These are phyloP conservation scores for Streptopelia turtur DNA, from an alignment of 2,797 vertebrate genomes.

Conservation along the genomic window DNA sequence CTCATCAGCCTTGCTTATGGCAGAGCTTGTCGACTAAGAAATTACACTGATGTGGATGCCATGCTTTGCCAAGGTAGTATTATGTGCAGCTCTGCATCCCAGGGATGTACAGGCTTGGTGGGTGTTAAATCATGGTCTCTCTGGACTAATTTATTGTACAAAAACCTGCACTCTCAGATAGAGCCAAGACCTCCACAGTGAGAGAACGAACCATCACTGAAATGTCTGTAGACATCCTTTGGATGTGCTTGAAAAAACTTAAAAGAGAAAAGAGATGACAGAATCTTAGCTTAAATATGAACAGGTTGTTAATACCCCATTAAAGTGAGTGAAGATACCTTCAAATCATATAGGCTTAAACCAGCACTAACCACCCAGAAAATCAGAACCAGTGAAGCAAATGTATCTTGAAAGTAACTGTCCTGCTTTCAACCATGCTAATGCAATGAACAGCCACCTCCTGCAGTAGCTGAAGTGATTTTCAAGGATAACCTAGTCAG, in stretches of 20 bases:
- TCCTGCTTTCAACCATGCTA: not conserved
- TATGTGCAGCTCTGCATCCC: not conserved
- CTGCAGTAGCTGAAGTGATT: constrained; percentile 30
- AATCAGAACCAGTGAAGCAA: not conserved
- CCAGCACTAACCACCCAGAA: not conserved
- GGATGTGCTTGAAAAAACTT: not conserved
- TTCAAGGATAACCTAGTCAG: constrained; percentile 19
- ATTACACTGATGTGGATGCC: not conserved
- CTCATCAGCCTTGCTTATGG: not conserved
- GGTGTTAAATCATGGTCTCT: not conserved
- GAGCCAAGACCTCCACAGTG: not conserved
- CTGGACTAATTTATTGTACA: not conserved
- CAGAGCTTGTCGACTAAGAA: not conserved
- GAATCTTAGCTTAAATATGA: not conserved
- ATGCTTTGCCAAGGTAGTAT: not conserved
- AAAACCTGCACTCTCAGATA: rapidly evolving
- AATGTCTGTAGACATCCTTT: not conserved
- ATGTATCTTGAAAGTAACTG: not conserved
- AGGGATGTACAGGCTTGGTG: not conserved
- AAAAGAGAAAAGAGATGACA: not conserved
- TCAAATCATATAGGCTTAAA: not conserved
- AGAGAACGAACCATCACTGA: not conserved
- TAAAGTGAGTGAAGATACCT: not conserved
- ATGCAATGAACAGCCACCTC: not conserved
- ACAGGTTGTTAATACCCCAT: not conserved